Conservation (phyloP, 1,140 invertebrate species). For the Proctacanthus coquilletti region DNA sequence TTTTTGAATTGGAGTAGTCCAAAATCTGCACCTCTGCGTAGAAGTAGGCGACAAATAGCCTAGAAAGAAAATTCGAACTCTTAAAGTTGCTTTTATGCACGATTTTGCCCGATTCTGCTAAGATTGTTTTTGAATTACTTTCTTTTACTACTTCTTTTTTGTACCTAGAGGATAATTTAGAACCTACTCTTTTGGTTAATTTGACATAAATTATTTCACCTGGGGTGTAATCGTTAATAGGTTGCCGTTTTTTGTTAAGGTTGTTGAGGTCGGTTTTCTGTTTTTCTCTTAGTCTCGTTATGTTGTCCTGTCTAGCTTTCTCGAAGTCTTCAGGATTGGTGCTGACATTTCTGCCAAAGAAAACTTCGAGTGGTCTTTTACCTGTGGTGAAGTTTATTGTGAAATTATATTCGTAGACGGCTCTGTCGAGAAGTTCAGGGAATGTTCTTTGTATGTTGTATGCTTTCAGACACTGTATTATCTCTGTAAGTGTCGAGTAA, state of each 20-base stretch:
- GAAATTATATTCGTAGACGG: conserved; percentile 2
- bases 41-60: not conserved
- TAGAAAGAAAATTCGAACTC: conserved; percentile 4
- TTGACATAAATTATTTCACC: conserved; percentile 5
- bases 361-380: conserved; percentile 2
- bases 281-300: conserved; percentile 3
- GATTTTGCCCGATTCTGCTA: conserved; percentile 2
- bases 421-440: conserved; percentile 5
- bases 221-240: not conserved
- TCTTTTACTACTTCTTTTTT: conserved; percentile 6
- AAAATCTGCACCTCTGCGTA: conserved; percentile 1
- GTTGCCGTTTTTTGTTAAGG: not conserved
- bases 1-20: conserved; percentile 5
- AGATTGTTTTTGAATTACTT: not conserved
- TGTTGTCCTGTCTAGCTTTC: conserved; percentile 2
- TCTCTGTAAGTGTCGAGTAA: conserved; percentile 10
- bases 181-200: conserved; percentile 4
- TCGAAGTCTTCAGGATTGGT: conserved; percentile 1
- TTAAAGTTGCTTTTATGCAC: conserved; percentile 4
- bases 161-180: conserved; percentile 4
- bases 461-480: conserved; percentile 6
- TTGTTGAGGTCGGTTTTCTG: conserved; percentile 2
- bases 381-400: not conserved
- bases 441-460: conserved; percentile 4
- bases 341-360: conserved; percentile 4